phyloP scores from a whole-genome alignment of 2,797 vertebrate species.

The Phoxinus dragarum region DNA sequence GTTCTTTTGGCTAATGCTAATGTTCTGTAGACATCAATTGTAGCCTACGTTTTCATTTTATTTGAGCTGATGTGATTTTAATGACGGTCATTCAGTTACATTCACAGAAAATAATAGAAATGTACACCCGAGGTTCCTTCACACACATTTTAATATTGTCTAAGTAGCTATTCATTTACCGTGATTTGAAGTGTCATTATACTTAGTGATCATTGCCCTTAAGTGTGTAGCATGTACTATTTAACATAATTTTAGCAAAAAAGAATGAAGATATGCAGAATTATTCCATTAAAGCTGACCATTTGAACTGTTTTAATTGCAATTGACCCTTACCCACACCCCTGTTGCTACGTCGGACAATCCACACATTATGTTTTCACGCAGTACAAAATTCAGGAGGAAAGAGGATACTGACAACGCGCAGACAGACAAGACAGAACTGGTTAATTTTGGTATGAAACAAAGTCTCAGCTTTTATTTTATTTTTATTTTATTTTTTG shows the following conservation, averaged over 20 bases:
- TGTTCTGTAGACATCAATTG: constrained; percentile 66
- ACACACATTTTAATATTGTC: constrained; percentile 25
- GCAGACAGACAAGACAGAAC: not conserved
- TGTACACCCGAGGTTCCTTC: constrained; percentile 38
- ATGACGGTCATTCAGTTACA: constrained; percentile 35
- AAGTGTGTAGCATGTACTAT: constrained; percentile 29
- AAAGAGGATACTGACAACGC: not conserved
- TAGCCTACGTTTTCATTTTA: constrained; percentile 38
- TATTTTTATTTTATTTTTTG: too few relatives aligned
- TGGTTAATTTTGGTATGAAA: not conserved
- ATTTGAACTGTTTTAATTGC: not conserved
- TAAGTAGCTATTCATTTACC: constrained; percentile 31
- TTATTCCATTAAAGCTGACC: not conserved
- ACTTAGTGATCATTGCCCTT: constrained; percentile 31
- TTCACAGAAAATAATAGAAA: constrained; percentile 35
- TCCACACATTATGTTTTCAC: not conserved
- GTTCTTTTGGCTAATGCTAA: constrained; percentile 64
- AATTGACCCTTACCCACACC: not conserved
- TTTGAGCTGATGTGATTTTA: constrained; percentile 47
- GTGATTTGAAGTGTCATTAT: constrained; percentile 26
- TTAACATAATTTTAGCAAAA: not conserved
- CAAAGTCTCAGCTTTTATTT: not conserved
- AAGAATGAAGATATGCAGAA: not conserved
- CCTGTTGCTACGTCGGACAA: not conserved
- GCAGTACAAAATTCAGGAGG: not conserved